Evolutionary conservation across 2,797 vertebrate species (phyloP).

Genomic region (Eulemur albifrons): DNA sequence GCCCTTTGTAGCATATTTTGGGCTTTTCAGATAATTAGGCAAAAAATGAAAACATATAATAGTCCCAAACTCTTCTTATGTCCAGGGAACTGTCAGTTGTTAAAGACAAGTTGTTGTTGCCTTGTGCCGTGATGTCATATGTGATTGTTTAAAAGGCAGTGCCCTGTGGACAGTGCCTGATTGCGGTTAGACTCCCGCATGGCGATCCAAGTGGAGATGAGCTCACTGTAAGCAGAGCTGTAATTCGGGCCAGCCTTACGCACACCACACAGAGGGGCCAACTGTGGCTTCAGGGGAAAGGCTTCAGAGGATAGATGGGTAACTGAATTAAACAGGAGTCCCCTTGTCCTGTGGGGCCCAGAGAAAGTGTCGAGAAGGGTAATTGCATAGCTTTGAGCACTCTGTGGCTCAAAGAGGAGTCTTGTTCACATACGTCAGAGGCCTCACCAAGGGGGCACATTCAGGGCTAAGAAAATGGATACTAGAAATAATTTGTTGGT

Average conservation of each 20-base stretch:
- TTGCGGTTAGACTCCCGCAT: neutral
- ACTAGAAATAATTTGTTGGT: neutral
- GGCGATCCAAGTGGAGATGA: too few relatives aligned
- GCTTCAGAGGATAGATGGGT: neutral
- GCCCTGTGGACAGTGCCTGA: neutral
- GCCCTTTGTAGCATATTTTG: neutral
- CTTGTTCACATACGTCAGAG: neutral
- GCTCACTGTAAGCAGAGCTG: neutral
- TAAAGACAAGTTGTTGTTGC: neutral
- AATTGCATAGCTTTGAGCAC: neutral
- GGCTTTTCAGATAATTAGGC: neutral
- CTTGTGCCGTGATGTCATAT: neutral
- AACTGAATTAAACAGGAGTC: neutral
- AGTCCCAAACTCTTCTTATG: neutral
- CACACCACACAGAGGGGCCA: neutral
- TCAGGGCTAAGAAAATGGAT: neutral
- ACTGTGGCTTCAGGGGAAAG: neutral
- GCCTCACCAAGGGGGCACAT: neutral
- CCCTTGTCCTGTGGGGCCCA: neutral
- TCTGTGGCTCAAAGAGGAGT: neutral
- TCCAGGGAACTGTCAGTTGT: neutral
- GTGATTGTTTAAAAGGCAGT: neutral
- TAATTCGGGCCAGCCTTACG: neutral
- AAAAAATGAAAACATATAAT: constrained; percentile 13
- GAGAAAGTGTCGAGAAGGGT: neutral